Percentiles rank a stretch among this genome's conserved stretches.
Evolutionary conservation across 1,140 invertebrate species (phyloP).

Genomic region (Plutomurus gul): DNA sequence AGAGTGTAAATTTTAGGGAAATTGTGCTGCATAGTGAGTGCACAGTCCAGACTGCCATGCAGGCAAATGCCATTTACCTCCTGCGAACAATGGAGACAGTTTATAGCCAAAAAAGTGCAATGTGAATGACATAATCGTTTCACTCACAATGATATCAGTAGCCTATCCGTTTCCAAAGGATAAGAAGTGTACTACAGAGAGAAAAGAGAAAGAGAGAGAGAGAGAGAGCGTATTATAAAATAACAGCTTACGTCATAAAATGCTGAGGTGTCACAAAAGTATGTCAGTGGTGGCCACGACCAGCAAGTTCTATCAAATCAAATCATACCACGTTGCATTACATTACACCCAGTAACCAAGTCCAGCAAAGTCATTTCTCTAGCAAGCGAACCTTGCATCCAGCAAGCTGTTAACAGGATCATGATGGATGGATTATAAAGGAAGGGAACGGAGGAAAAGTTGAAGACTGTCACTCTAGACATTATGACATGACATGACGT

Average conservation of each 20-base stretch:
- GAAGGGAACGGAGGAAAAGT: neutral
- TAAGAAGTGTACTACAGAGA: neutral
- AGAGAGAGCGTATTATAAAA: neutral
- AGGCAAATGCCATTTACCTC: too few species aligned
- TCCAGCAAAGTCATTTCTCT: neutral
- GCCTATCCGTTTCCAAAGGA: too few species aligned
- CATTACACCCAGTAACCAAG: neutral
- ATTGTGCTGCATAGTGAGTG: too few species aligned
- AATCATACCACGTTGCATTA: neutral
- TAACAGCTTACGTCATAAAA: too few species aligned
- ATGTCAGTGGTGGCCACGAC: neutral
- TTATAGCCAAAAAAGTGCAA: too few species aligned
- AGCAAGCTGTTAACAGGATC: neutral
- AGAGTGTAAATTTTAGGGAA: too few species aligned
- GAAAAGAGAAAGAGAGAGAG: neutral
- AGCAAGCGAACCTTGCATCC: neutral
- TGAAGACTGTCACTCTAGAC: neutral
- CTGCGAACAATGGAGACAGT: too few species aligned
- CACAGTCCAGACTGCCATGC: too few species aligned
- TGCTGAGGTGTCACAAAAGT: neutral
- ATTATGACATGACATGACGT: slow-evolving; percentile 11
- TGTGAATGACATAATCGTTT: too few species aligned
- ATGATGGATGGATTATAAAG: slow-evolving; percentile 16
- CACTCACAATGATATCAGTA: too few species aligned
- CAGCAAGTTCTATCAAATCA: neutral